Evolutionary conservation across 2,888 invertebrate species (phyloP), one percentile per base, ranked within the genome.

Genomic region (Exocentrus adspersus): DNA sequence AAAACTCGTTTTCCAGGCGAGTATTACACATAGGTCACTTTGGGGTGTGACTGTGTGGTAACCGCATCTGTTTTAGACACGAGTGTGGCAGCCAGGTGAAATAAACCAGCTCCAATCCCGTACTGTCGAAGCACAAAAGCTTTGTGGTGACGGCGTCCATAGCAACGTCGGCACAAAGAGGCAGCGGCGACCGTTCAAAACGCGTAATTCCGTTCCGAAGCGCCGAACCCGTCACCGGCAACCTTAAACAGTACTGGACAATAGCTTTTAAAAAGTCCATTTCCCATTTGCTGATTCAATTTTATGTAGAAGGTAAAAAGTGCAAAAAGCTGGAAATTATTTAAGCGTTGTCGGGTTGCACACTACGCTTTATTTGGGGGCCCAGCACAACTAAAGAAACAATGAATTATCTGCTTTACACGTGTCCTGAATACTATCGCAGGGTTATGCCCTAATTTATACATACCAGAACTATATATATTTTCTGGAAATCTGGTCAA

Each of bases 121-220:
- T 46, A 57, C 57, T 45, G 57, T 46, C 30, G 57, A 19, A 30
- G 14, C 72, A 72, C 72, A 72, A 69, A 72, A 73, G 72, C 72
- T 73, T 72, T 73, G 72, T 70, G 74, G 72, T 61, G 62, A 72
- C 72, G 64, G 74, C 72, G 71, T 67, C 74, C 74, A 72, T 74
- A 71, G 72, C 71, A 73, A 74, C 72, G 64, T 71, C 71, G 71
- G 48, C 72, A 71, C 68, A 71, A 72, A 73, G 71, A 67, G 70
- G 62, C 48, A 42, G 60, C 63, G 28, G 45, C 57, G 17, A 41
- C 45, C 45, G 45, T 57, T 17, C 24, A n/a, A 37, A 37, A 37
- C 37, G 37, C 37, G 37, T 37, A 37, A 37, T 37, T 37, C 37
- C 37, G n/a, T 37, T 37, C n/a, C 14, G 5, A 37, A 37, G 37